phyloP scores from a whole-genome alignment of 2,888 invertebrate genomes.

The Drosophila neutralis region DNA sequence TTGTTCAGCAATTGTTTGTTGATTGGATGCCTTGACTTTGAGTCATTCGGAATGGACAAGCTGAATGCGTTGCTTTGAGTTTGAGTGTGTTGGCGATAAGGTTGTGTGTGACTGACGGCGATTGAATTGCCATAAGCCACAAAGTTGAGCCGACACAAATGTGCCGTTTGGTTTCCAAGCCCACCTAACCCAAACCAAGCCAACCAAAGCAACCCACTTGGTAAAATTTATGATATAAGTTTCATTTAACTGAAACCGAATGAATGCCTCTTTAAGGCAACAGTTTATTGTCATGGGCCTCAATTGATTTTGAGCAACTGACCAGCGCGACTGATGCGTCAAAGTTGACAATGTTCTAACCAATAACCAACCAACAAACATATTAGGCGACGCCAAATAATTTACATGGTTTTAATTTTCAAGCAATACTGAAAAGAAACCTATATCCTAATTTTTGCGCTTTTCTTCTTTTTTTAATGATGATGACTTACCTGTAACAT shows the following conservation, averaged over 20 bases:
- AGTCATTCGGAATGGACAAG: conserved; percentile 17
- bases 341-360: conserved; percentile 18
- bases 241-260: conserved; percentile 14
- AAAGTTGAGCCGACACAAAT: conserved; percentile 40
- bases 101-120: conserved; percentile 39
- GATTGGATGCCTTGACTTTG: conserved; percentile 21
- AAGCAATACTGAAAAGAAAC: neutral
- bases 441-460: neutral
- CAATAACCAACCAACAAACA: conserved; percentile 7
- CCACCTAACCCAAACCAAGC: neutral
- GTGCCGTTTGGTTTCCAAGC: neutral
- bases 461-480: conserved; percentile 1
- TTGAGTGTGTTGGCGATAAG: conserved; percentile 10
- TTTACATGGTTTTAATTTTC: conserved; percentile 63
- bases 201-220: neutral
- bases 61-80: conserved; percentile 9
- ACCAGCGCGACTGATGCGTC: conserved; percentile 27
- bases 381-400: conserved; percentile 45
- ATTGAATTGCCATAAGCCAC: conserved; percentile 51
- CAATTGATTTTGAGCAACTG: conserved; percentile 21
- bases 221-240: conserved; percentile 38
- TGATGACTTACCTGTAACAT: neutral
- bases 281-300: conserved; percentile 13
- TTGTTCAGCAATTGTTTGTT: neutral
- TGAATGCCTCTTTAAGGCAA: conserved; percentile 21